phyloP scores from a whole-genome alignment of 2,888 invertebrate genomes.

The Xanthostigma xanthostigma region DNA sequence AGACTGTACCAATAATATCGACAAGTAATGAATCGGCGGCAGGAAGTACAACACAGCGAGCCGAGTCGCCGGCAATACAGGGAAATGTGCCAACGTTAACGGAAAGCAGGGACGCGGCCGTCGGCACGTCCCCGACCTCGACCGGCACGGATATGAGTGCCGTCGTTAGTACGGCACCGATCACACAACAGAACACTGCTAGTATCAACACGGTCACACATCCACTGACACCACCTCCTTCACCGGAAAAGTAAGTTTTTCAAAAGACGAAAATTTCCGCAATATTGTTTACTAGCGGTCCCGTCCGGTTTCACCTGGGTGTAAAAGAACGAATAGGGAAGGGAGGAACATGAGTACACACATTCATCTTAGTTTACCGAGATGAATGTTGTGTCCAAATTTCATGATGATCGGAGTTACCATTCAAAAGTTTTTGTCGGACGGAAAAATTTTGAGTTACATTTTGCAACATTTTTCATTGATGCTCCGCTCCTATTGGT shows the following conservation, averaged over 20 bases:
- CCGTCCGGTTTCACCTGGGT: too few relatives aligned
- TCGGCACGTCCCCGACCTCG: conserved; percentile 5
- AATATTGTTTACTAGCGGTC: too few relatives aligned
- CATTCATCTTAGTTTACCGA: too few relatives aligned
- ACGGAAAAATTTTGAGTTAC: too few relatives aligned
- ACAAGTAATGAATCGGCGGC: conserved; percentile 20
- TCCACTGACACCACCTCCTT: conserved; percentile 38
- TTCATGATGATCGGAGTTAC: too few relatives aligned
- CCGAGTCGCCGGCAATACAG: conserved; percentile 8
- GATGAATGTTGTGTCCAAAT: too few relatives aligned
- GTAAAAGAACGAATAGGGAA: too few relatives aligned
- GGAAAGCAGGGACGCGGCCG: conserved; percentile 7
- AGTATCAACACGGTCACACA: conserved; percentile 26
- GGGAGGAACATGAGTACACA: too few relatives aligned
- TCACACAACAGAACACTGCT: not conserved
- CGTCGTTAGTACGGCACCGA: not conserved
- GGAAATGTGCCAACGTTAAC: conserved; percentile 11
- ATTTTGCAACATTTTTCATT: too few relatives aligned
- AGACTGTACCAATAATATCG: conserved; percentile 11
- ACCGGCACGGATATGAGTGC: too few relatives aligned
- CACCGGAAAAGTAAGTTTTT: conserved; percentile 41
- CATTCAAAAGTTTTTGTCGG: too few relatives aligned
- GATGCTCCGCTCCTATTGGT: too few relatives aligned
- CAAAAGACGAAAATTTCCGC: not conserved
- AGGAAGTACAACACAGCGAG: conserved; percentile 22